A percentile compares a stretch with the other conserved stretches of the same genome.
phyloP scores from a whole-genome alignment of 2,113 vertebrate species.

The Malurus alboscapulatus region DNA sequence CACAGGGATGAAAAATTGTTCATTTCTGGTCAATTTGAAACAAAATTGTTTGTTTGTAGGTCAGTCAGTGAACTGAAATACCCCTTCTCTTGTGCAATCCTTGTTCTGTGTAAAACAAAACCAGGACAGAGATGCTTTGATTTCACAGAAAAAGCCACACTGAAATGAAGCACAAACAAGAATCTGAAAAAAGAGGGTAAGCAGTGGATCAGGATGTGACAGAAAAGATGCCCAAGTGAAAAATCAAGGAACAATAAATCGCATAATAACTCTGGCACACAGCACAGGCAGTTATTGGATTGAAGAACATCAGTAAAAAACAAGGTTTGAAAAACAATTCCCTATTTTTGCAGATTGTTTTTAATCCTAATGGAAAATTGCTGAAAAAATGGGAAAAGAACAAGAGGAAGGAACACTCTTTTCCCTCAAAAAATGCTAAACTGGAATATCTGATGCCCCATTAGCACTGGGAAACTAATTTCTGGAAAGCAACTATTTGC shows the following conservation, averaged over 20 bases:
- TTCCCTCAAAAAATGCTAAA: neutral
- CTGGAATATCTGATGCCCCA: neutral
- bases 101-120: neutral
- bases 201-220: neutral
- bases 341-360: neutral
- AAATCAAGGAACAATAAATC: neutral
- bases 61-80: neutral
- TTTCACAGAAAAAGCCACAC: neutral
- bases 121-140: neutral
- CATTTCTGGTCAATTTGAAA: slow-evolving; percentile 13
- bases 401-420: neutral
- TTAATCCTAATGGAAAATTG: neutral
- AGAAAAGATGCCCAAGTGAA: neutral
- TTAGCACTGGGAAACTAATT: neutral
- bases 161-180: neutral
- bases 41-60: neutral
- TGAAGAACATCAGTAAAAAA: neutral
- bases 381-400: neutral
- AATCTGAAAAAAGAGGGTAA: neutral
- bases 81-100: neutral
- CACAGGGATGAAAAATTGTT: neutral
- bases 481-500: neutral
- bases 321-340: neutral
- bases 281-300: neutral
- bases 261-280: neutral